phyloP scores from a whole-genome alignment of 1,140 invertebrate genomes.

The Drosophila virilis region DNA sequence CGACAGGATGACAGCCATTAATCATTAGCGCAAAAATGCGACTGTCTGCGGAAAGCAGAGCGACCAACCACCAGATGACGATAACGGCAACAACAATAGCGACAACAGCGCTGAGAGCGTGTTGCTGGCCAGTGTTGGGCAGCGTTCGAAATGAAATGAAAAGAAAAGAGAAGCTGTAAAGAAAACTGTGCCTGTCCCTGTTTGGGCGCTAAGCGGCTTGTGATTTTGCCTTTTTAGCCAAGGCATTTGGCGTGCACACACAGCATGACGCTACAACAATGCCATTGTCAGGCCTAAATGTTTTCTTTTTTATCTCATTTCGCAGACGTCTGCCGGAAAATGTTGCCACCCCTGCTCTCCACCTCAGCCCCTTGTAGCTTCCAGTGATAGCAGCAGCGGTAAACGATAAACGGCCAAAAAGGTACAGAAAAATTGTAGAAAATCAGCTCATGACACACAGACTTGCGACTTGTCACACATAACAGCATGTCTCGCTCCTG shows the following conservation, averaged over 20 bases:
- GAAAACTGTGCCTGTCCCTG: not conserved
- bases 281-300: constrained; percentile 64
- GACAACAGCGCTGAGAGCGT: not conserved
- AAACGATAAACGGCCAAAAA: constrained; percentile 38
- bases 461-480: constrained; percentile 32
- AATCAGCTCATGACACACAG: constrained; percentile 76
- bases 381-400: not conserved
- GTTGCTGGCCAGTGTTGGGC: constrained; percentile 24
- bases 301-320: constrained; percentile 71
- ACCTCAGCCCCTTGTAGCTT: no score
- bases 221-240: constrained; percentile 47
- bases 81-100: constrained; percentile 3
- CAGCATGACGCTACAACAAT: constrained; percentile 60
- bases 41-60: constrained; percentile 39
- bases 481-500: not conserved
- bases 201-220: constrained; percentile 50
- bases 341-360: not conserved
- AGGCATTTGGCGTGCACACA: constrained; percentile 31
- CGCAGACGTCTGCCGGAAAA: constrained; percentile 70
- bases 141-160: not conserved
- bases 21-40: constrained; percentile 77
- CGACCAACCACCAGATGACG: constrained; percentile 44
- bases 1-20: constrained; percentile 66
- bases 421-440: constrained; percentile 66
- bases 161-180: not conserved